Percentiles rank a stretch among this genome's conserved stretches.
Conservation (phyloP, 2,888 invertebrate genomes). For the Drosophila siamana region DNA sequence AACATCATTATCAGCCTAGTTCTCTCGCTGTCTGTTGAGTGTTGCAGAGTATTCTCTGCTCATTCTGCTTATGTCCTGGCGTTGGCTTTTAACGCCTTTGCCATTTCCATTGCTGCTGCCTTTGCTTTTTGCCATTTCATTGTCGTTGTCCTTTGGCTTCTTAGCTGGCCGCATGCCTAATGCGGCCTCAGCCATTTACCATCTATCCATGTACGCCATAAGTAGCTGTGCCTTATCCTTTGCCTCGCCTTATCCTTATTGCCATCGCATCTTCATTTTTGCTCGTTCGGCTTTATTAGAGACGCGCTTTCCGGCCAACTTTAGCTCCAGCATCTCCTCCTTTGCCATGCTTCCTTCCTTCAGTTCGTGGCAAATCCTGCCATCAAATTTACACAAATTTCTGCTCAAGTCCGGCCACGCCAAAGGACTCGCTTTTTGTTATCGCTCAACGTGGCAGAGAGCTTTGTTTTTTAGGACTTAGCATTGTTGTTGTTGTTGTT, state of each 20-base stretch:
- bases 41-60: no score
- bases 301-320: slow-evolving; percentile 33
- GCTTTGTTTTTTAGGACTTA: slow-evolving; percentile 56
- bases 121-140: slow-evolving; percentile 60
- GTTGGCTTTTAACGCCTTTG: slow-evolving; percentile 73
- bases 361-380: slow-evolving; percentile 66
- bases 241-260: slow-evolving; percentile 68
- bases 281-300: slow-evolving; percentile 72
- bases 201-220: slow-evolving; percentile 30
- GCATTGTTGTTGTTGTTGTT: slow-evolving; percentile 26
- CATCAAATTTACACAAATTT: slow-evolving; percentile 77
- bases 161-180: slow-evolving; percentile 46
- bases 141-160: slow-evolving; percentile 39
- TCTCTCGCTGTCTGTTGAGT: background rate
- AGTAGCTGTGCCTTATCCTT: slow-evolving; percentile 58
- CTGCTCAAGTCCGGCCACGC: slow-evolving; percentile 54
- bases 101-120: no score
- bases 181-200: slow-evolving; percentile 50
- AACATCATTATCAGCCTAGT: slow-evolving; percentile 68
- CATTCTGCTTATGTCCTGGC: slow-evolving; percentile 14
- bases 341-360: slow-evolving; percentile 6
- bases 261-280: slow-evolving; percentile 76
- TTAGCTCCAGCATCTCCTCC: slow-evolving; percentile 3
- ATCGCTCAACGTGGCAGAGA: slow-evolving; percentile 48
- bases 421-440: slow-evolving; percentile 66